phyloP scores from a whole-genome alignment of 2,113 vertebrate species.

The Oceanodroma tethys region DNA sequence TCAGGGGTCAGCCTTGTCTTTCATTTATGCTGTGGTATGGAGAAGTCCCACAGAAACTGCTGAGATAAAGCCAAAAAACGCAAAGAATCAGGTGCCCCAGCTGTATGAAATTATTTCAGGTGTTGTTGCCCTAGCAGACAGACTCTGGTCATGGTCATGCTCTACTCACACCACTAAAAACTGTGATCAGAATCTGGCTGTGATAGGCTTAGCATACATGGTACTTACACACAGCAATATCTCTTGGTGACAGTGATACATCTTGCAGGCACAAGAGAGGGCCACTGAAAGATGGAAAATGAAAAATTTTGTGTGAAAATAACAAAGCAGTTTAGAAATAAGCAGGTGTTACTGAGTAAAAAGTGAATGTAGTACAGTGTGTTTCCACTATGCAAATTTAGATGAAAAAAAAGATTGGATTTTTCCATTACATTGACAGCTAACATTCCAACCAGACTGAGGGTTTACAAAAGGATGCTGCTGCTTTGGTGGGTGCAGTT shows the following conservation, averaged over 20 bases:
- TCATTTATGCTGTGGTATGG: neutral
- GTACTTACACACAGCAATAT: neutral
- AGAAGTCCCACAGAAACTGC: neutral
- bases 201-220: neutral
- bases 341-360: neutral
- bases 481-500: neutral
- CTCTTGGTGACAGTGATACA: neutral
- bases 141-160: neutral
- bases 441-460: neutral
- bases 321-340: neutral
- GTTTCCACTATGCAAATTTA: neutral
- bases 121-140: neutral
- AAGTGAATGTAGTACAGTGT: neutral
- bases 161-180: neutral
- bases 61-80: neutral
- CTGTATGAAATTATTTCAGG: neutral
- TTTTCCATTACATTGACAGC: neutral
- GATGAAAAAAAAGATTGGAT: neutral
- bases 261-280: neutral
- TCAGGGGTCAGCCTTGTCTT: neutral
- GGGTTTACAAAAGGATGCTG: neutral
- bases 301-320: neutral
- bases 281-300: neutral
- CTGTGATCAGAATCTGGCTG: neutral
- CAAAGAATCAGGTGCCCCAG: neutral